These are phyloP conservation scores for Gorsachius goisagi DNA, from an alignment of 2,113 vertebrate species.

Conservation along the genomic window DNA sequence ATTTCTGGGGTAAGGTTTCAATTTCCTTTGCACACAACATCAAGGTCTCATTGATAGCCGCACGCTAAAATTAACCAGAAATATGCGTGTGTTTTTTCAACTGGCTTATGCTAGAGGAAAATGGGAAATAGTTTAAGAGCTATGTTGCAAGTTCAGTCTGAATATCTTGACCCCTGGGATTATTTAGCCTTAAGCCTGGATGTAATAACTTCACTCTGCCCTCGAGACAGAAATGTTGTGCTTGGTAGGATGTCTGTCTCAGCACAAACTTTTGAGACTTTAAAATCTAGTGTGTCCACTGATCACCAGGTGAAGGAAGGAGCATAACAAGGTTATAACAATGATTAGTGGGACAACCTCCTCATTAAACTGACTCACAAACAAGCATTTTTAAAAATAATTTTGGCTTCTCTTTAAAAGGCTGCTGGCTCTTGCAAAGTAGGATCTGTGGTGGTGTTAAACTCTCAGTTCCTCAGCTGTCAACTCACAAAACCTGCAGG, in stretches of 20 bases:
- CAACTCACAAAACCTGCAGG: not conserved
- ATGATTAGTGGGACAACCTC: not conserved
- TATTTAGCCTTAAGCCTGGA: conserved; percentile 17
- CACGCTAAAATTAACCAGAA: not conserved
- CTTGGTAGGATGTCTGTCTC: not conserved
- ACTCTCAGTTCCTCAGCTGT: not conserved
- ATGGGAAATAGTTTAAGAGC: conserved; percentile 2
- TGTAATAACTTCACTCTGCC: not conserved
- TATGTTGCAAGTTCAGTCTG: not conserved
- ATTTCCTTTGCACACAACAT: not conserved
- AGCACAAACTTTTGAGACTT: not conserved
- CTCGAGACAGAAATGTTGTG: not conserved
- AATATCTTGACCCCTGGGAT: not conserved
- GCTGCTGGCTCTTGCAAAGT: not conserved
- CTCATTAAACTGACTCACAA: not conserved
- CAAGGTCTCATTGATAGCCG: not conserved
- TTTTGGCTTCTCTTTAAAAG: not conserved
- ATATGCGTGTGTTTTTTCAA: not conserved
- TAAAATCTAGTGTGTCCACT: not conserved
- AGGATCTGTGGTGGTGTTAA: not conserved
- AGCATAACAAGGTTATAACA: not conserved
- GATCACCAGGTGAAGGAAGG: not conserved
- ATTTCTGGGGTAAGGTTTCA: not conserved
- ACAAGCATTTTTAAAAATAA: not conserved
- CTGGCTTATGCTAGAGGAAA: not conserved